Evolutionary conservation across 2,113 vertebrate genomes (phyloP), one percentile per base, ranked within the genome.

Genomic region (Protobothrops flavoviridis): DNA sequence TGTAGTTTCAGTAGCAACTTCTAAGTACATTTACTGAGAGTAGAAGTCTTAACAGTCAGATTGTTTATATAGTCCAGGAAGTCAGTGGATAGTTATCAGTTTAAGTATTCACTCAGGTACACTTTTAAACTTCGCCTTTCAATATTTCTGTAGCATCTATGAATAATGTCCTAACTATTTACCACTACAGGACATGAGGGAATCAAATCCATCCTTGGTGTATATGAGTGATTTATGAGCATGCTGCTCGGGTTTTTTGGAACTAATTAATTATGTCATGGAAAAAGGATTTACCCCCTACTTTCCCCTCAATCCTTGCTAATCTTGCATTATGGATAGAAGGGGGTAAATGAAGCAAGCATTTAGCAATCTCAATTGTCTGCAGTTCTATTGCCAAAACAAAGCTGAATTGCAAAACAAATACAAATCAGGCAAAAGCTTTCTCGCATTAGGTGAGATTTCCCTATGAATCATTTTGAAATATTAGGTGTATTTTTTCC

Each of bases 381-480:
- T 95, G 92, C 90, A 94, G 95, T 96, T 96, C 95, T 96, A 96
- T 95, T 95, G 96, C 96, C 94, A 92, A 86, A 87, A 95, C 89
- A 88, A 96, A 97, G 92, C 92, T 92, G 95, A 95, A 97, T 95
- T 95, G 95, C 92, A 95, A 97, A 97, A 95, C 92, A 96, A 96
- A 94, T 20, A 87, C 93, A 93, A 94, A 95, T 94, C 94, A 94
- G 94, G 90, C 89, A 94, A 94, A 93, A 64, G 17, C 94, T 95
- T 93, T 86, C 87, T 90, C 69, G 92, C 48, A 94, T 94, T 0
- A 85, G 93, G 94, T 92, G 87, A 94, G 94, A 94, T 97, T 96
- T 97, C 94, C 94, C 97, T 97, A 95, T 93, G 97, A 98, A 96
- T 98, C 98, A 97, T 96, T 98, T 98, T 98, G 97, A 98, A 97